Evolutionary conservation across 2,113 vertebrate genomes (phyloP).

Genomic region (Stigmatopora nigra): DNA sequence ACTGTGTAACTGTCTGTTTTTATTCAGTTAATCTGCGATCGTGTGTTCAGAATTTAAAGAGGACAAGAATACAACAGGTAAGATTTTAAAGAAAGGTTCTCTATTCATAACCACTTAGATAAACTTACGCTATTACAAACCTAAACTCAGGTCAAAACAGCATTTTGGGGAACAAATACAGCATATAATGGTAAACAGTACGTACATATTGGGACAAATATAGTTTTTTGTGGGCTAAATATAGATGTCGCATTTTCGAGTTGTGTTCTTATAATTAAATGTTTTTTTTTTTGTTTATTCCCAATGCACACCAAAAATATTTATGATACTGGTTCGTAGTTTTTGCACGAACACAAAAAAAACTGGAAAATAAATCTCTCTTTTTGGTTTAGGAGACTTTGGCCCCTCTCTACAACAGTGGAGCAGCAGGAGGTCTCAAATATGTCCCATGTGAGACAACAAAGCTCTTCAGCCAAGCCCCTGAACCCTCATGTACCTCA

Average conservation of each 20-base stretch:
- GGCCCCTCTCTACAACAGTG: slow-evolving; percentile 61
- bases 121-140: neutral
- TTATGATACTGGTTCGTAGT: neutral
- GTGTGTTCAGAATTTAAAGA: slow-evolving; percentile 72
- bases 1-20: neutral
- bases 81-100: slow-evolving; percentile 6
- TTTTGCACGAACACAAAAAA: neutral
- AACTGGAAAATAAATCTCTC: neutral
- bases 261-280: no score
- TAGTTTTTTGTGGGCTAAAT: no score
- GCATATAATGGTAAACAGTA: no score
- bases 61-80: slow-evolving; percentile 73
- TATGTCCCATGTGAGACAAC: slow-evolving; percentile 55
- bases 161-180: no score
- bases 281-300: no score
- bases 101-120: neutral
- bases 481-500: slow-evolving; percentile 40
- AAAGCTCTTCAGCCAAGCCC: slow-evolving; percentile 52
- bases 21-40: slow-evolving; percentile 67
- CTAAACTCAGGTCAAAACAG: no score
- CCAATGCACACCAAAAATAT: neutral
- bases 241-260: no score
- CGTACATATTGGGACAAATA: neutral
- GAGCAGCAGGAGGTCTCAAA: slow-evolving; percentile 37
- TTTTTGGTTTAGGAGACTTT: slow-evolving; percentile 60